Evolutionary conservation across 2,888 invertebrate species (phyloP).

Genomic region (Aricia artaxerxes): DNA sequence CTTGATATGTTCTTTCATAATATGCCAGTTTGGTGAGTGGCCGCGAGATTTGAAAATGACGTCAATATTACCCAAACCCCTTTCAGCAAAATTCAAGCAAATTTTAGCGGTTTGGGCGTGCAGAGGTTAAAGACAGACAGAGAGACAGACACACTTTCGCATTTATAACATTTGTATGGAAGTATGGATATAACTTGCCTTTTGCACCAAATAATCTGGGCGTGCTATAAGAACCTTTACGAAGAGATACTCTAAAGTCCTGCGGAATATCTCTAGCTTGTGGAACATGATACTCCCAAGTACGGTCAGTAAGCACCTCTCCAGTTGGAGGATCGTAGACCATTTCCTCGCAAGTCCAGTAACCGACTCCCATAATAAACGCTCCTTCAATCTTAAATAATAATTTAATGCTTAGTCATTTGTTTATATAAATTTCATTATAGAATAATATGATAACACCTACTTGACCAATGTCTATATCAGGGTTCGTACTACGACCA

Average conservation of each 20-base stretch:
- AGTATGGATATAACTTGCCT: constrained; percentile 45
- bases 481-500: constrained; percentile 85
- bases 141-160: no score
- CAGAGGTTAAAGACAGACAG: no score
- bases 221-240: constrained; percentile 78
- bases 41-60: no score
- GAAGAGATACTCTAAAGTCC: constrained; percentile 81
- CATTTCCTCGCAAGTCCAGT: constrained; percentile 83
- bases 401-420: not conserved
- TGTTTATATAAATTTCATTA: not conserved
- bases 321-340: constrained; percentile 80
- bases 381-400: constrained; percentile 77
- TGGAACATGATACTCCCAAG: constrained; percentile 85
- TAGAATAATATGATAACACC: constrained; percentile 31
- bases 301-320: constrained; percentile 81
- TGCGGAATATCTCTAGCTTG: constrained; percentile 83
- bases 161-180: no score
- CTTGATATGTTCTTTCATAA: no score
- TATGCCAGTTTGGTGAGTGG: no score
- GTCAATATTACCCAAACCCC: no score
- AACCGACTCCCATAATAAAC: constrained; percentile 83
- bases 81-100: no score
- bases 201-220: constrained; percentile 79
- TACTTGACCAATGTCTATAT: constrained; percentile 86
- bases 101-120: no score